Evolutionary conservation across 2,888 invertebrate species (phyloP), one percentile per base, ranked within the genome.

Genomic region (Gortyna flavago): DNA sequence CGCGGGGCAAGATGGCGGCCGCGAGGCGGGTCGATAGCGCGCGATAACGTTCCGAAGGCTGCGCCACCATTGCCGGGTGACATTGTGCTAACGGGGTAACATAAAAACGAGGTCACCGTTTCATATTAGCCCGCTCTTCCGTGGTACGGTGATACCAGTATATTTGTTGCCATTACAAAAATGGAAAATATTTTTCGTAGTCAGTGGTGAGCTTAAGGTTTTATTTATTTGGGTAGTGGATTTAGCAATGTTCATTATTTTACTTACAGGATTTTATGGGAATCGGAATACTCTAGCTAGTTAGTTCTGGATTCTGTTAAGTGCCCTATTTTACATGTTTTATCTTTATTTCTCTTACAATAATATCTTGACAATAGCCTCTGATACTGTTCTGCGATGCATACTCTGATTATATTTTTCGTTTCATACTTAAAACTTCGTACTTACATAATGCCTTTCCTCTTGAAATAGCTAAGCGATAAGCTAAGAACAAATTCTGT

Each of bases 21-120:
- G 68, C 85, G 32, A 72, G 87, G 85, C 87, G 91, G 94, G 95
- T 95, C 95, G 95, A 95, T 95, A 95, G 90, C 83, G 84, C 84
- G 89, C 93, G 95, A 95, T 95, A 95, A 94, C 90, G 90, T 90
- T 90, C 83, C 85, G 92, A 94, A 93, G 94, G 93, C 93, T 95
- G 93, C 91, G 93, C 95, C 94, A 94, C 91, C 94, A 94, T 94
- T 84, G 91, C 89, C 89, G 91, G 91, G 92, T 93, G 94, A 93
- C 93, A 93, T 94, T 94, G 94, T 93, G 89, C 86, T 91, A 95
- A 94, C 93, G 92, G 95, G 95, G 94, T 95, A 93, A 93, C 91
- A 90, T 89, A 88, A 91, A 91, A 95, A 93, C 93, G 95, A 95
- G 95, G 95, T 95, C 95, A 95, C 91, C 83, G 86, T 92, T 95